A percentile compares a stretch with the other conserved stretches of the same genome.
These are phyloP conservation scores for Agriopis leucophaearia DNA, from an alignment of 2,888 invertebrate species.

Conservation along the genomic window DNA sequence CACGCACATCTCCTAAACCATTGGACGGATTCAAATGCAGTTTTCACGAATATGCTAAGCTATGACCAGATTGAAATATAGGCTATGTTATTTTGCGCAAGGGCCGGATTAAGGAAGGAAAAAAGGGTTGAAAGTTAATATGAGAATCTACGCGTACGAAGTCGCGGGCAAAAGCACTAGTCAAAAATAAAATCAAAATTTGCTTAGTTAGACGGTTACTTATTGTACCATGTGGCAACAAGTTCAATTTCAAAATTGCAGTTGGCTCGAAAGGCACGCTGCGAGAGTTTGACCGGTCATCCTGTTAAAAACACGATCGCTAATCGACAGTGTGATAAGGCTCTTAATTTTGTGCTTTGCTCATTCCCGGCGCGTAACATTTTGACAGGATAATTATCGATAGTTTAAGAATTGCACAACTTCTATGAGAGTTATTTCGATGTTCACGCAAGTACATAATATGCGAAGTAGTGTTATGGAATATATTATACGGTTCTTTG, in stretches of 20 bases:
- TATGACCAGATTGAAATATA: too few species aligned
- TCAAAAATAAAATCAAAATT: not conserved
- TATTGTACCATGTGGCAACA: too few species aligned
- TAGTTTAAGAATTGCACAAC: not conserved
- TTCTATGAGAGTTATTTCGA: not conserved
- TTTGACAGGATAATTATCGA: not conserved
- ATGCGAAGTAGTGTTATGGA: not conserved
- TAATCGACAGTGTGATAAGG: not conserved
- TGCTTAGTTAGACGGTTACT: too few species aligned
- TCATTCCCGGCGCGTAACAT: not conserved
- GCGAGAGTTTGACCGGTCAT: not conserved
- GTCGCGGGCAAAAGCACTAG: too few species aligned
- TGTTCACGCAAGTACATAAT: not conserved
- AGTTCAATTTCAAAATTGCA: not conserved
- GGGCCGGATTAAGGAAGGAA: too few species aligned
- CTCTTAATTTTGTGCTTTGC: not conserved
- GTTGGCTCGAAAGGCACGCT: not conserved
- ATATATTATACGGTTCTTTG: not conserved
- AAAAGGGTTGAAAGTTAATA: too few species aligned
- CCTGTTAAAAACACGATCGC: not conserved
- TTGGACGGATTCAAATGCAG: too few species aligned
- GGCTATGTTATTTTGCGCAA: too few species aligned
- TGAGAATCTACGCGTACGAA: too few species aligned
- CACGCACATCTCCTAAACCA: too few species aligned
- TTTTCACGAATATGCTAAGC: too few species aligned